These are phyloP conservation scores for Cremastobaeus sp. DNA, from an alignment of 2,888 invertebrate genomes.

Conservation along the genomic window DNA sequence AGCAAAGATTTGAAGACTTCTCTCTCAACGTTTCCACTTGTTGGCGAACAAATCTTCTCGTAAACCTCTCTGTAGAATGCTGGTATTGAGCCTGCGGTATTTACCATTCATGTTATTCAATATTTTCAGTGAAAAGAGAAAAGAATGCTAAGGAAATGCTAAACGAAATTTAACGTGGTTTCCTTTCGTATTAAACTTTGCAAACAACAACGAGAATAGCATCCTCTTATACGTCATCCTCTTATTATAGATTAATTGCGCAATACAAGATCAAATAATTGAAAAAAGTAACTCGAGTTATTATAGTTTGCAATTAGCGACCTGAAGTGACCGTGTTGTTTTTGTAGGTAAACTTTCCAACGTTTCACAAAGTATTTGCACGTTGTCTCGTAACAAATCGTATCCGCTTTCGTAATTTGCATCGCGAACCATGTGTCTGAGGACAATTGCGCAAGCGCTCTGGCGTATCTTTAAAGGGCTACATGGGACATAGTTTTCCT, in stretches of 20 bases:
- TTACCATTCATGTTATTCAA: too few species aligned
- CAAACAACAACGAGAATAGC: too few species aligned
- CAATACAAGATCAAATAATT: too few species aligned
- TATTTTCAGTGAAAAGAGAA: too few species aligned
- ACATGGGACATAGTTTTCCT: not conserved
- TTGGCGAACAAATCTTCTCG: constrained; percentile 80
- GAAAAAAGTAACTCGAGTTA: too few species aligned
- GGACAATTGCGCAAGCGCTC: constrained; percentile 13
- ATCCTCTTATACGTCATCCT: too few species aligned
- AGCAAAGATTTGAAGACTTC: constrained; percentile 80
- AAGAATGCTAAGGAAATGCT: too few species aligned
- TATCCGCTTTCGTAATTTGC: constrained; percentile 56
- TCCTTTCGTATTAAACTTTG: too few species aligned
- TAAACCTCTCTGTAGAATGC: constrained; percentile 80
- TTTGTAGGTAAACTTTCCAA: constrained; percentile 50
- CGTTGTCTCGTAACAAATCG: constrained; percentile 42
- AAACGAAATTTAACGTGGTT: too few species aligned
- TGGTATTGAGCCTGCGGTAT: constrained; percentile 81
- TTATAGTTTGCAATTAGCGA: constrained; percentile 22
- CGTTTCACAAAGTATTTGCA: constrained; percentile 49
- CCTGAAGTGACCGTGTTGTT: constrained; percentile 26
- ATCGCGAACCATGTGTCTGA: constrained; percentile 16
- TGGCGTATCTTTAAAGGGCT: constrained; percentile 14
- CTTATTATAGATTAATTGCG: too few species aligned
- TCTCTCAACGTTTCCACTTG: constrained; percentile 80